phyloP scores from a whole-genome alignment of 1,140 invertebrate genomes.

The Hestina assimilis region DNA sequence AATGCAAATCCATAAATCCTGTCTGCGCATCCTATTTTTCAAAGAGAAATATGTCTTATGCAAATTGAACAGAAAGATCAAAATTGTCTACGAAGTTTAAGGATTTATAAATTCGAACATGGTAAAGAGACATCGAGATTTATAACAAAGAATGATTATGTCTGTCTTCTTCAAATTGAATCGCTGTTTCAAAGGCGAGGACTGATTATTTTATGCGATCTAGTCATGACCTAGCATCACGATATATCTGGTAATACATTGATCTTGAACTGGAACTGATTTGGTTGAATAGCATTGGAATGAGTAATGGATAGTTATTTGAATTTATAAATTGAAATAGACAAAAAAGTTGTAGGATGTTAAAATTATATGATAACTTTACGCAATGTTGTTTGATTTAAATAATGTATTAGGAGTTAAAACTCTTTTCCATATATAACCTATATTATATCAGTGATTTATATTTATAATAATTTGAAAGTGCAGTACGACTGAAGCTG shows the following conservation, averaged over 20 bases:
- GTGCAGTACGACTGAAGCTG: no score
- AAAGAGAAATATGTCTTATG: constrained; percentile 1
- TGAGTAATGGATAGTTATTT: neutral
- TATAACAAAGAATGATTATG: constrained; percentile 52
- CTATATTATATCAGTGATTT: no score
- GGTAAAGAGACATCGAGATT: constrained; percentile 48
- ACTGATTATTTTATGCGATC: constrained; percentile 40
- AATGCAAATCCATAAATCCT: constrained; percentile 39
- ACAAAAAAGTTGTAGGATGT: no score
- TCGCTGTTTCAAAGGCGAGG: constrained; percentile 34
- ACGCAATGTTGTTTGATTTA: no score
- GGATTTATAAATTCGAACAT: constrained; percentile 43
- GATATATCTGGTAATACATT: neutral
- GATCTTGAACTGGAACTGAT: neutral
- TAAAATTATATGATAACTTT: no score
- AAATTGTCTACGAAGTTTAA: neutral
- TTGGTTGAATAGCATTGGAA: neutral
- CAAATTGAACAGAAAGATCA: neutral
- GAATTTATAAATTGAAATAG: no score
- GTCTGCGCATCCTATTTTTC: neutral
- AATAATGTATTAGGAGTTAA: no score
- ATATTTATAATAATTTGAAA: no score
- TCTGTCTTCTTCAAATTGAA: constrained; percentile 41
- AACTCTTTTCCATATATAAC: no score
- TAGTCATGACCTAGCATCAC: constrained; percentile 3